Evolutionary conservation across 2,888 invertebrate species (phyloP), one percentile per base, ranked within the genome.

Genomic region (Lithophane ornitopus): DNA sequence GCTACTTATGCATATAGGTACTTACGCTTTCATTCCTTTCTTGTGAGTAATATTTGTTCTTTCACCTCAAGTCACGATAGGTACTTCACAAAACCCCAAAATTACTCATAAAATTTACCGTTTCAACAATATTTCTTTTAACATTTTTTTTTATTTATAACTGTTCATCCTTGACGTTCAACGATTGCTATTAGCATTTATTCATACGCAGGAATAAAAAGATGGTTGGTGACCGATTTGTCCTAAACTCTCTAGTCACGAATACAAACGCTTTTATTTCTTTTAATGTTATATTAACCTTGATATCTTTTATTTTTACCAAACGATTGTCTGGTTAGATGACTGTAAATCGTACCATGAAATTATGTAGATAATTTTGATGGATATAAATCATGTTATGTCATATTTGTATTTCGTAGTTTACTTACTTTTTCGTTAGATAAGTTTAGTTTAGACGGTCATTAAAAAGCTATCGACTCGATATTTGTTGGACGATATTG

Each of bases 161-260:
- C 92, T 88, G 90, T 90, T 86, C 82, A 90, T 91, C 90, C 91
- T 92, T 92, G 92, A 93, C 89, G 89, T 93, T 90, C 90, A 91
- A 90, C 87, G 88, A 91, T 90, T 75, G 80, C 90, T 74, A 92
- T 94, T 94, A 93, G 89, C 92, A 93, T 94, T 92, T 88, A 82
- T 91, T 89, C 86, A 89, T 89, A 89, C 90, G 90, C 87, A 88
- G 86, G 83, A 89, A 91, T 90, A 91, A 91, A 92, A 90, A 89
- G 78, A 87, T 84, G 79, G 74, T 88, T 91, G 89, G 89, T 87
- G 86, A 90, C 89, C 88, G 90, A 90, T 92, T 91, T 90, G 89
- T 90, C 89, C 90, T 88, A 90, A 94, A 93, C 89, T 90, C 87
- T 81, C 80, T 75, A 91, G 92, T 94, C 95, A 95, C 95, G 94